A percentile compares a stretch with the other conserved stretches of the same genome.
Evolutionary conservation across 1,140 invertebrate species (phyloP).

Genomic region (Drosophila neocordata): DNA sequence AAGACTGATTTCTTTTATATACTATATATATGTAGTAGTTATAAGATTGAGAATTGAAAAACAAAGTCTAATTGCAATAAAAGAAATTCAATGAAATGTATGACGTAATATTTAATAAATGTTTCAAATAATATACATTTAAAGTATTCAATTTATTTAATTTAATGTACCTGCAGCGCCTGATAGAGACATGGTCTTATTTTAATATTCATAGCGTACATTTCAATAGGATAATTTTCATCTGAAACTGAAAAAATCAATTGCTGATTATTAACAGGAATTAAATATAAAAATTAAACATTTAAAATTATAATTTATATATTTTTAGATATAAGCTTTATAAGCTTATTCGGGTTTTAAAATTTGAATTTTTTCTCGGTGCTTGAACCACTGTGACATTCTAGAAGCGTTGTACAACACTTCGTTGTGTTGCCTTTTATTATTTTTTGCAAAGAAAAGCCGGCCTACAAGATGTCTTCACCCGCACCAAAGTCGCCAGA

Average conservation of each 20-base stretch:
- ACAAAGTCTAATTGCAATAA: constrained; percentile 48
- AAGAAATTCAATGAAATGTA: constrained; percentile 57
- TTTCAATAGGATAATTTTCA: background rate
- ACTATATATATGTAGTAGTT: constrained; percentile 47
- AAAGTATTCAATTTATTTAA: constrained; percentile 7
- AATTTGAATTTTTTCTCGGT: background rate
- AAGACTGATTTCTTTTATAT: constrained; percentile 69
- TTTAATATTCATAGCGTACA: too few relatives aligned
- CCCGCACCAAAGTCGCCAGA: constrained; percentile 81
- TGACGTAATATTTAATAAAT: constrained; percentile 69
- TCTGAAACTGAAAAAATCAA: background rate
- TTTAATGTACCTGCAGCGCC: background rate
- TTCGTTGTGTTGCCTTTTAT: constrained; percentile 12
- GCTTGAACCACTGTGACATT: background rate
- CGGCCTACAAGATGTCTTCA: constrained; percentile 76
- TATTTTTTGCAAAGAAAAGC: constrained; percentile 31
- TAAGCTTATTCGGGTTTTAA: background rate
- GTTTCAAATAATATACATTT: constrained; percentile 40
- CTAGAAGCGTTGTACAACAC: constrained; percentile 47
- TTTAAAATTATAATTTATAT: background rate
- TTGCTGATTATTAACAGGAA: background rate
- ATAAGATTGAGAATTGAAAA: constrained; percentile 1
- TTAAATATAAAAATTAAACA: background rate
- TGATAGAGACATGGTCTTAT: too few relatives aligned
- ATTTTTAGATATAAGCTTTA: too few relatives aligned